A percentile compares a stretch with the other conserved stretches of the same genome.
Evolutionary conservation across 2,797 vertebrate genomes (phyloP).

Genomic region (Forpus xanthops): DNA sequence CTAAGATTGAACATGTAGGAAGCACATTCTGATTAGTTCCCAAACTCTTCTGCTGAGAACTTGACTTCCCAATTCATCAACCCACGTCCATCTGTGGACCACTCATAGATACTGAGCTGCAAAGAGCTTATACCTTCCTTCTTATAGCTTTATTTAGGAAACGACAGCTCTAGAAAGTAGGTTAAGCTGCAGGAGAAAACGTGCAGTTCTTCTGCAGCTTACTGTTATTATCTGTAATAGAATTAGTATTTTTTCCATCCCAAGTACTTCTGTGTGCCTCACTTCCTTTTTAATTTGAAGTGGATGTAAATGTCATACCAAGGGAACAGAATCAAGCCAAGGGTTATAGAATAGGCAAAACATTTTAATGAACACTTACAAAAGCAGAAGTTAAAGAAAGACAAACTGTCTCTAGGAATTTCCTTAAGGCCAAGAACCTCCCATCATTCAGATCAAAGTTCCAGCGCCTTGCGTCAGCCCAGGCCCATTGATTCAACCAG

Average conservation of each 20-base stretch:
- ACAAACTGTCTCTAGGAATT: background rate
- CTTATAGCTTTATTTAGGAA: background rate
- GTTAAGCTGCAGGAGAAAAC: background rate
- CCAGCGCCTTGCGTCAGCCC: constrained; percentile 7
- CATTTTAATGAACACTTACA: background rate
- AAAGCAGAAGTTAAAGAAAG: background rate
- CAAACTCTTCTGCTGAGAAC: background rate
- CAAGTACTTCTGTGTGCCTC: background rate
- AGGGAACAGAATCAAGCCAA: constrained; percentile 39
- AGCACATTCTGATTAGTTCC: background rate
- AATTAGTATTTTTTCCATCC: background rate
- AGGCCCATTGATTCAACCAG: background rate
- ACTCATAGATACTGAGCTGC: background rate
- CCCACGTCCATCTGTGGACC: background rate
- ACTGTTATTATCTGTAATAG: background rate
- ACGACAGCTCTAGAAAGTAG: background rate
- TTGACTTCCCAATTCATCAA: background rate
- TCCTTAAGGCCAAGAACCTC: background rate
- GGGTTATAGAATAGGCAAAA: background rate
- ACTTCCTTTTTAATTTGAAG: background rate
- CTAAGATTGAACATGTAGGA: background rate
- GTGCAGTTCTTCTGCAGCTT: background rate
- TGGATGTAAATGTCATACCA: background rate
- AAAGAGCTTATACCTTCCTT: background rate
- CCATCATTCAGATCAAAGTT: background rate